Evolutionary conservation across 1,140 invertebrate genomes (phyloP).

Genomic region (Drosophila repleta): DNA sequence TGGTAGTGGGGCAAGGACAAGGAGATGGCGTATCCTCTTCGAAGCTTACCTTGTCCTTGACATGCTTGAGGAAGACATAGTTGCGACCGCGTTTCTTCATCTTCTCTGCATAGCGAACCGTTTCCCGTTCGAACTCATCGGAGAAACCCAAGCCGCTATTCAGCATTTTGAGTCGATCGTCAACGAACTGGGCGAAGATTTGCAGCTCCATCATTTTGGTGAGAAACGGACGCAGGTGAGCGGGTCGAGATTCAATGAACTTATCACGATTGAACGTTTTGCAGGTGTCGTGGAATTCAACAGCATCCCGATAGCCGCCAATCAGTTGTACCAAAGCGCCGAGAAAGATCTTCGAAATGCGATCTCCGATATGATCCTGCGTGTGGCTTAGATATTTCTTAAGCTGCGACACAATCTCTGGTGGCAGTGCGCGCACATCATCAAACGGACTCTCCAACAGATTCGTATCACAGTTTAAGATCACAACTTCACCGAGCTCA

Average conservation of each 20-base stretch:
- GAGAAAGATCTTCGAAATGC: constrained; percentile 95
- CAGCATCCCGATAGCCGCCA: constrained; percentile 96
- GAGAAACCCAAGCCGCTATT: constrained; percentile 94
- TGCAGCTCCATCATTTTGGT: constrained; percentile 95
- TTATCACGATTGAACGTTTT: constrained; percentile 94
- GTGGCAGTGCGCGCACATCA: constrained; percentile 93
- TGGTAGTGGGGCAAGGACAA: constrained; percentile 7
- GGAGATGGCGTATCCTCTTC: background rate
- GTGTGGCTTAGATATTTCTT: constrained; percentile 87
- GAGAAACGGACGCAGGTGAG: constrained; percentile 93
- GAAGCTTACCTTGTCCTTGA: constrained; percentile 88
- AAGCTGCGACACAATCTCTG: constrained; percentile 89
- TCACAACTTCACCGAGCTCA: constrained; percentile 95
- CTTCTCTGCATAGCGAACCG: constrained; percentile 93
- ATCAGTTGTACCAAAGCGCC: constrained; percentile 95
- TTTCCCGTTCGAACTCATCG: constrained; percentile 97
- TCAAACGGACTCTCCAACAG: constrained; percentile 93
- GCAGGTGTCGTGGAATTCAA: constrained; percentile 89
- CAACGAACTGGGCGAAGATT: constrained; percentile 98
- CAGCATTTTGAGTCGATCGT: constrained; percentile 94
- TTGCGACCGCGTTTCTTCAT: constrained; percentile 90
- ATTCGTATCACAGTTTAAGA: constrained; percentile 95
- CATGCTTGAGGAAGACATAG: constrained; percentile 91
- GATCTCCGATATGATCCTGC: constrained; percentile 90
- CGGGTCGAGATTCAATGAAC: constrained; percentile 92